Evolutionary conservation across 2,113 vertebrate genomes (phyloP).

Genomic region (Phoenicopterus ruber): DNA sequence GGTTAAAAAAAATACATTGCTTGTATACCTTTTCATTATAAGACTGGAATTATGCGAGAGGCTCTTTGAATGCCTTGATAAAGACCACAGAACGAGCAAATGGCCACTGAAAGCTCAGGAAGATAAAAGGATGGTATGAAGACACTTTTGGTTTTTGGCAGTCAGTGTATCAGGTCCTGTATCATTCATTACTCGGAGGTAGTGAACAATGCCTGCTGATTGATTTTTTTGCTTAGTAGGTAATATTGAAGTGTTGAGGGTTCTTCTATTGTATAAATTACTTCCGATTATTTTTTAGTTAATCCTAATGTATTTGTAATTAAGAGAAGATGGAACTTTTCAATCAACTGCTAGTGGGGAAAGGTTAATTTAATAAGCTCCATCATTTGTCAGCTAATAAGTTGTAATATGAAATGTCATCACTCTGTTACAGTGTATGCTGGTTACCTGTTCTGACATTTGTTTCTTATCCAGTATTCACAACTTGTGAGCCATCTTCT

Average conservation of each 20-base stretch:
- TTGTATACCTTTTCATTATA: neutral
- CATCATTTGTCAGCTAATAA: neutral
- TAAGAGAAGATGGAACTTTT: neutral
- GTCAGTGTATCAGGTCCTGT: neutral
- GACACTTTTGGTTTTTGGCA: neutral
- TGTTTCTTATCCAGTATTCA: neutral
- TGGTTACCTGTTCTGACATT: neutral
- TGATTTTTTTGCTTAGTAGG: neutral
- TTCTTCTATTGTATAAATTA: neutral
- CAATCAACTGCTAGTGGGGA: neutral
- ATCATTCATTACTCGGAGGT: fast-evolving
- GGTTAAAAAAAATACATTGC: neutral
- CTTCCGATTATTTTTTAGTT: neutral
- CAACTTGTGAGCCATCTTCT: neutral
- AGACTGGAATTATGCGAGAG: neutral
- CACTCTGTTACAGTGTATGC: neutral
- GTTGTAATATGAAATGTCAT: neutral
- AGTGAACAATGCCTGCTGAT: neutral
- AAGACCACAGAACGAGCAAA: neutral
- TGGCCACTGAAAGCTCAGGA: neutral
- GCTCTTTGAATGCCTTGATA: neutral
- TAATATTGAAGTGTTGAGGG: neutral
- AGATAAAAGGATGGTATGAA: neutral
- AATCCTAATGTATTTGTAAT: neutral
- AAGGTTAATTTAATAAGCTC: neutral